Evolutionary conservation across 2,797 vertebrate species (phyloP).

Genomic region (Myotis pilosus): DNA sequence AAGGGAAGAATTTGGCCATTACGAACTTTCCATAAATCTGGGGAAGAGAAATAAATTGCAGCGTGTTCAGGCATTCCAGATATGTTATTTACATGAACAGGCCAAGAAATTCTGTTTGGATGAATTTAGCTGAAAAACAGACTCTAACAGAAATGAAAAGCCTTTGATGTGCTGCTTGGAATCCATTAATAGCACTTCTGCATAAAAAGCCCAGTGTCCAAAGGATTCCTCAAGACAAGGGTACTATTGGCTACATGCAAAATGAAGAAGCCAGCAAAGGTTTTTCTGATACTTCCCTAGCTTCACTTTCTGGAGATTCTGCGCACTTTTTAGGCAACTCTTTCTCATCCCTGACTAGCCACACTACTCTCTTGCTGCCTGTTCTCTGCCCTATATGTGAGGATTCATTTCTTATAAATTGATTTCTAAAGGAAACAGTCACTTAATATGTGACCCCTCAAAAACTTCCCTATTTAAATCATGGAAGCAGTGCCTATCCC

Average conservation of each 20-base stretch:
- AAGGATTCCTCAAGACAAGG: slow-evolving; percentile 35
- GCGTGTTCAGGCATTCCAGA: slow-evolving; percentile 50
- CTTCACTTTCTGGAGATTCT: background rate
- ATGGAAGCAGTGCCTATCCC: background rate
- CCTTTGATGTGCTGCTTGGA: slow-evolving; percentile 59
- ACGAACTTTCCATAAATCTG: slow-evolving; percentile 56
- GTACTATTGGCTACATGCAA: background rate
- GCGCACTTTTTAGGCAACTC: background rate
- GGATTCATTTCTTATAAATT: background rate
- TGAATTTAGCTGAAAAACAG: slow-evolving; percentile 63
- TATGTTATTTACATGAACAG: slow-evolving; percentile 36
- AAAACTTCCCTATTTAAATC: background rate
- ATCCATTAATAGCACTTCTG: slow-evolving; percentile 28
- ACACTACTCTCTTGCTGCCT: background rate
- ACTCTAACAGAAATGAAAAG: slow-evolving; percentile 53
- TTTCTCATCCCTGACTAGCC: background rate
- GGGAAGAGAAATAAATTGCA: slow-evolving; percentile 48
- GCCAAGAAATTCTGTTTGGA: slow-evolving; percentile 56
- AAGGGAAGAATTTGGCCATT: slow-evolving; percentile 43
- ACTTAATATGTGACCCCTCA: background rate
- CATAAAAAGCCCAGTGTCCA: slow-evolving; percentile 43
- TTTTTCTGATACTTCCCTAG: background rate
- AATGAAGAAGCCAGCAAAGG: background rate
- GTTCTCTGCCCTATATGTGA: background rate
- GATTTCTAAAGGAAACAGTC: background rate